These are phyloP conservation scores for Sarcophaga variegata DNA, from an alignment of 2,888 invertebrate species.

Conservation along the genomic window DNA sequence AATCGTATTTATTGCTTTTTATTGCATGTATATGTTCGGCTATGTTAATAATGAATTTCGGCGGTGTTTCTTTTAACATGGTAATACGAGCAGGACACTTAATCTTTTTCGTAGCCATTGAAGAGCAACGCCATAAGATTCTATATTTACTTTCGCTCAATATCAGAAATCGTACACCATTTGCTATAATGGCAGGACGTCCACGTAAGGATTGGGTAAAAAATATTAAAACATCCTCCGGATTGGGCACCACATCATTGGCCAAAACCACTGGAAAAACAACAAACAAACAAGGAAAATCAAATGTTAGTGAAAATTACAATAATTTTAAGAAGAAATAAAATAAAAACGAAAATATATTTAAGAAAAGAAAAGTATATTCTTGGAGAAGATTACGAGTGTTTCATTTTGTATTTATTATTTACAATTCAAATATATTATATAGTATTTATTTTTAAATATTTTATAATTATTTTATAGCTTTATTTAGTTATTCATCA, in stretches of 20 bases:
- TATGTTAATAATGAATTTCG: slow-evolving; percentile 81
- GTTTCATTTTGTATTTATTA: not conserved
- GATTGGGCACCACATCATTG: slow-evolving; percentile 80
- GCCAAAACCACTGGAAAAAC: slow-evolving; percentile 77
- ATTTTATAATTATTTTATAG: not conserved
- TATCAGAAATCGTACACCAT: slow-evolving; percentile 81
- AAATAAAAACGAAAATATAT: slow-evolving; percentile 27
- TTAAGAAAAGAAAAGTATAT: not conserved
- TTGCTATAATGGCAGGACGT: slow-evolving; percentile 82
- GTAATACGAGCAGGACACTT: slow-evolving; percentile 82
- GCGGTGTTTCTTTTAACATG: slow-evolving; percentile 81
- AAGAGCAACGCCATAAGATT: slow-evolving; percentile 81
- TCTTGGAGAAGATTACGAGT: not conserved
- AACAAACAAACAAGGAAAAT: slow-evolving; percentile 55
- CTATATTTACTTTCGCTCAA: slow-evolving; percentile 82
- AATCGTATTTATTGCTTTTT: slow-evolving; percentile 81
- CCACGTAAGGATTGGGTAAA: slow-evolving; percentile 81
- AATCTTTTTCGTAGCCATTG: slow-evolving; percentile 81
- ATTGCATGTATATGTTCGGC: slow-evolving; percentile 80
- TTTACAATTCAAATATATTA: not conserved
- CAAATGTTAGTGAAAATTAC: slow-evolving; percentile 56
- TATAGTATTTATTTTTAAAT: not conserved
- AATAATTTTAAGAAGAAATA: slow-evolving; percentile 2
- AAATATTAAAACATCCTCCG: slow-evolving; percentile 79
- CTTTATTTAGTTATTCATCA: not conserved